Conservation (phyloP, 2,113 vertebrate genomes). For the Charina bottae region DNA sequence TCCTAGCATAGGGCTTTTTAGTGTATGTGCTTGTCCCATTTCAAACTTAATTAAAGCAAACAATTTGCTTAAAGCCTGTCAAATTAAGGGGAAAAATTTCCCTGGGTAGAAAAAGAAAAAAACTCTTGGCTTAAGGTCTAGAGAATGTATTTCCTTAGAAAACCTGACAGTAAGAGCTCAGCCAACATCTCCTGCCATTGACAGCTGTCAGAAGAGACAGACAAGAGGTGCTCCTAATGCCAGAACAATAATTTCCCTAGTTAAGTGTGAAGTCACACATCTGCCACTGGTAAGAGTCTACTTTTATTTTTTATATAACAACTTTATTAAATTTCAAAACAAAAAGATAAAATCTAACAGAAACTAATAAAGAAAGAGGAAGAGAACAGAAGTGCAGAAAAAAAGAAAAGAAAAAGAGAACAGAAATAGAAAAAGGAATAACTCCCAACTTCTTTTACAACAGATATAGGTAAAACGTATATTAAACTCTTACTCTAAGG, state of each 20-base stretch:
- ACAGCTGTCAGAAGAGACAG: constrained; percentile 65
- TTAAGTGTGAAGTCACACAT: constrained; percentile 25
- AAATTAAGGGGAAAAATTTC: constrained; percentile 56
- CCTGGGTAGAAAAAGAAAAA: constrained; percentile 45
- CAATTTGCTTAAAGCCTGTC: constrained; percentile 65
- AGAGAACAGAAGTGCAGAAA: too few species aligned
- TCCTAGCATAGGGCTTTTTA: constrained; percentile 38
- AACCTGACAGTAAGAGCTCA: constrained; percentile 65
- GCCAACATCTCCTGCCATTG: constrained; percentile 52
- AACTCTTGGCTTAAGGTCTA: constrained; percentile 37
- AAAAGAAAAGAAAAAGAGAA: too few species aligned
- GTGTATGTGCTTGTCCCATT: constrained; percentile 54
- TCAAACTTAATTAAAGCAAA: constrained; percentile 64
- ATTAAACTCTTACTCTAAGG: too few species aligned
- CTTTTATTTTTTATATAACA: neutral
- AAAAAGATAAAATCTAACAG: too few species aligned
- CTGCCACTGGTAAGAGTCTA: constrained; percentile 2
- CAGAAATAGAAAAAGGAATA: too few species aligned
- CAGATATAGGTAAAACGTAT: too few species aligned
- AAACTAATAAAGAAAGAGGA: too few species aligned
- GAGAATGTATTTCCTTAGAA: constrained; percentile 46
- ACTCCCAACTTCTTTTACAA: too few species aligned
- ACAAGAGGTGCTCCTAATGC: constrained; percentile 52
- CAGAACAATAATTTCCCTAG: constrained; percentile 36
- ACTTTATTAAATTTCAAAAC: too few species aligned